Evolutionary conservation across 2,888 invertebrate genomes (phyloP), one percentile per base, ranked within the genome.

Genomic region (Lasioglossum zephyrum): DNA sequence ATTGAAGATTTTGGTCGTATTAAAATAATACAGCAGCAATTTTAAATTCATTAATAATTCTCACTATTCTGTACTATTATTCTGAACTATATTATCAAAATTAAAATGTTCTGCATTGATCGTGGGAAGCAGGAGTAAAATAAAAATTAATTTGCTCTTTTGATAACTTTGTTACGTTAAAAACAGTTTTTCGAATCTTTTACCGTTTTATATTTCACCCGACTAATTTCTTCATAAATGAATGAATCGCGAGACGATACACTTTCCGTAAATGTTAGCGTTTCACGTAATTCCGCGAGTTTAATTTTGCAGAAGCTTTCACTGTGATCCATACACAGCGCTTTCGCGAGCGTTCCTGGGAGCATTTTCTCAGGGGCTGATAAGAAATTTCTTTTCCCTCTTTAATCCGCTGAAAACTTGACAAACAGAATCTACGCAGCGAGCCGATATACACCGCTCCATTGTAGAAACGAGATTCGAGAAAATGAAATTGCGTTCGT

Each of bases 401-500:
- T 36, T 66, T 66, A 44, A 44, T 44, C 44, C 72, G 72, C 26
- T 44, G 72, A 18, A 44, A 26, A 73, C 26, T 66, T 66, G 66
- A 66, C 66, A 66, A 66, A 66, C 66, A 69, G 39, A 47, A 69
- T 69, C 22, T 69, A 39, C 69, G 69, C 69, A 39, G 69, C 41
- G 41, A 22, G 69, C n/a, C 41, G 39, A 41, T n/a, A 41, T n/a
- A 26, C 16, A 16, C 63, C 6, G 31, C n/a, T 13, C 3, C 26
- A 31, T 16, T 31, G 22, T 4, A 22, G 39, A 22, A 39, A 69
- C 41, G 69, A 41, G 69, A 8, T 22, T 69, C 41, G 69, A 41
- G 39, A 66, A 82, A 81, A 82, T 83, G 31, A 83, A 73, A 82
- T 74, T 57, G 80, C 39, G 16, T 66, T 31, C 6, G 39, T 11